phyloP scores from a whole-genome alignment of 2,113 vertebrate genomes.

The Aplodontia rufa region DNA sequence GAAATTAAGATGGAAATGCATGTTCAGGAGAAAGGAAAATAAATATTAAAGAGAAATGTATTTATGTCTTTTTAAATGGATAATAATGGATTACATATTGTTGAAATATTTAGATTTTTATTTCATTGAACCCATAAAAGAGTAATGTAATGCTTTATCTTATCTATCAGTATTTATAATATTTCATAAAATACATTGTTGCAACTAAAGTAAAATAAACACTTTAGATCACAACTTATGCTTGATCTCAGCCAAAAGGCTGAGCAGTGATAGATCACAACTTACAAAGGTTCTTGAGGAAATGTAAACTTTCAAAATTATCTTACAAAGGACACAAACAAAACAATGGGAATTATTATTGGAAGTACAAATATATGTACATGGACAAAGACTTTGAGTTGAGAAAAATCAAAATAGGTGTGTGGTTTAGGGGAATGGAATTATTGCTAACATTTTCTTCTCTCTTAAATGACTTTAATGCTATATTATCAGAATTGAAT shows the following conservation, averaged over 20 bases:
- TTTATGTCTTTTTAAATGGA: background rate
- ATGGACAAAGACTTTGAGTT: background rate
- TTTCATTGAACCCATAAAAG: background rate
- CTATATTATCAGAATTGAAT: background rate
- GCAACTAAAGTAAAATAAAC: background rate
- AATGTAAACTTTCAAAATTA: background rate
- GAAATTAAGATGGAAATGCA: background rate
- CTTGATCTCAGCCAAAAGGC: too few relatives aligned
- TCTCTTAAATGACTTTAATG: background rate
- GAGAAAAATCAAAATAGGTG: conserved; percentile 17
- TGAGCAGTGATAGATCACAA: too few relatives aligned
- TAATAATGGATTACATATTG: background rate
- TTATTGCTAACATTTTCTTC: background rate
- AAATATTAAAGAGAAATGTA: background rate
- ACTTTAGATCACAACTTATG: background rate
- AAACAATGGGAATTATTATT: background rate
- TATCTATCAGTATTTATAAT: background rate
- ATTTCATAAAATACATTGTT: background rate
- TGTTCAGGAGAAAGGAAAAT: conserved; percentile 30
- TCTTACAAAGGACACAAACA: background rate
- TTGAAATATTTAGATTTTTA: conserved; percentile 5
- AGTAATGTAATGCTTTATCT: background rate
- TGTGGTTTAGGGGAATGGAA: background rate
- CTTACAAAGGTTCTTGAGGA: background rate
- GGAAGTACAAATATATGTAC: background rate